Percentiles rank a stretch among this genome's conserved stretches.
Evolutionary conservation across 2,888 invertebrate genomes (phyloP).

Genomic region (Rhorus exstirpatorius): DNA sequence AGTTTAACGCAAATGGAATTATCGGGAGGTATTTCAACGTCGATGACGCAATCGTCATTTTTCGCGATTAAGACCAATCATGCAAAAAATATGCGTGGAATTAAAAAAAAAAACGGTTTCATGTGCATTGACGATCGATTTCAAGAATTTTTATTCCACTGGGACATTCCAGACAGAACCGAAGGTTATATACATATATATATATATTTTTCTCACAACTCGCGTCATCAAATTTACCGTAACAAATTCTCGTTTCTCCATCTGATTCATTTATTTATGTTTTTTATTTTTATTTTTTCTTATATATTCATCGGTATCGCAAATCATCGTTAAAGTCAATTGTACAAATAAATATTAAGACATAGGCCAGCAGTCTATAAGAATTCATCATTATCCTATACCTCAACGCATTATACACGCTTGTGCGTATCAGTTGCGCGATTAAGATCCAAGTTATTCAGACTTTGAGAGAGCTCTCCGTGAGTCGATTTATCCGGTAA

Average conservation of each 20-base stretch:
- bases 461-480: slow-evolving; percentile 67
- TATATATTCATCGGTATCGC: slow-evolving; percentile 39
- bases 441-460: slow-evolving; percentile 60
- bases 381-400: slow-evolving; percentile 13
- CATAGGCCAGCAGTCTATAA: slow-evolving; percentile 6
- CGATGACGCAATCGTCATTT: slow-evolving; percentile 34
- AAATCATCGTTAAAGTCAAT: slow-evolving; percentile 53
- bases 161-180: slow-evolving; percentile 24
- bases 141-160: not conserved
- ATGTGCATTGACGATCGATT: slow-evolving; percentile 39
- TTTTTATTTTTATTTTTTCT: no score
- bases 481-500: slow-evolving; percentile 17
- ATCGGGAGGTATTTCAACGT: slow-evolving; percentile 19
- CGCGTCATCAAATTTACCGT: slow-evolving; percentile 50
- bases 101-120: slow-evolving; percentile 2
- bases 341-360: slow-evolving; percentile 65
- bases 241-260: not conserved
- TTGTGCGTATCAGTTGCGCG: slow-evolving; percentile 13
- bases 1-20: not conserved
- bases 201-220: slow-evolving; percentile 24
- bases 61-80: slow-evolving; percentile 26
- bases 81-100: slow-evolving; percentile 24
- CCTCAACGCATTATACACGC: slow-evolving; percentile 12
- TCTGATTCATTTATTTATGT: not conserved
- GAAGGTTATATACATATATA: no score